Evolutionary conservation across 2,888 invertebrate species (phyloP).

Genomic region (Baronia brevicornis): DNA sequence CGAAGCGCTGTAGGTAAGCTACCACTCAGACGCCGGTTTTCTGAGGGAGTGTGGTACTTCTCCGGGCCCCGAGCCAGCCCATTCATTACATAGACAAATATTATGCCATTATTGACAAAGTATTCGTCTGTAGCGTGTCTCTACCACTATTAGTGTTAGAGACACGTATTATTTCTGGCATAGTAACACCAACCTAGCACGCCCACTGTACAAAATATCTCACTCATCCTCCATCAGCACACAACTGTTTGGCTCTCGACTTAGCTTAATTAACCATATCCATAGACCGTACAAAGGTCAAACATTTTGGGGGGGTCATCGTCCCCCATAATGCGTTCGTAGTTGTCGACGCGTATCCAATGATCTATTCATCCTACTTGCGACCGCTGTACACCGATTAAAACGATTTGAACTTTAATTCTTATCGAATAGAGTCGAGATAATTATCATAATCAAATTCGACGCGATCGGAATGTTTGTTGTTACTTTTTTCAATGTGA

Average conservation of each 20-base stretch:
- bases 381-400: constrained; percentile 5
- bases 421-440: constrained; percentile 6
- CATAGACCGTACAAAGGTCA: constrained; percentile 36
- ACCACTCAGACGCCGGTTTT: too few relatives aligned
- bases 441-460: background rate
- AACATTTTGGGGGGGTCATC: constrained; percentile 36
- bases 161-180: too few relatives aligned
- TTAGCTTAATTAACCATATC: constrained; percentile 16
- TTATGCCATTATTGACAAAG: too few relatives aligned
- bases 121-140: too few relatives aligned
- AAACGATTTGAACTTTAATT: constrained; percentile 24
- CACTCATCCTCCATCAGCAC: constrained; percentile 7
- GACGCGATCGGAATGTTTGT: constrained; percentile 9
- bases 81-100: too few relatives aligned
- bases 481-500: constrained; percentile 33
- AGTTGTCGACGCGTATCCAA: constrained; percentile 50
- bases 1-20: too few relatives aligned
- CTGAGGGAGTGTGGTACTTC: too few relatives aligned
- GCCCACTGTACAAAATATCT: constrained; percentile 13
- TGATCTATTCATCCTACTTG: constrained; percentile 34
- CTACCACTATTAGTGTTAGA: too few relatives aligned
- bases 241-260: constrained; percentile 3
- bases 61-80: too few relatives aligned
- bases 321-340: constrained; percentile 25
- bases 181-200: too few relatives aligned